Evolutionary conservation across 2,888 invertebrate species (phyloP).

Genomic region (Dastarcus helophoroides): DNA sequence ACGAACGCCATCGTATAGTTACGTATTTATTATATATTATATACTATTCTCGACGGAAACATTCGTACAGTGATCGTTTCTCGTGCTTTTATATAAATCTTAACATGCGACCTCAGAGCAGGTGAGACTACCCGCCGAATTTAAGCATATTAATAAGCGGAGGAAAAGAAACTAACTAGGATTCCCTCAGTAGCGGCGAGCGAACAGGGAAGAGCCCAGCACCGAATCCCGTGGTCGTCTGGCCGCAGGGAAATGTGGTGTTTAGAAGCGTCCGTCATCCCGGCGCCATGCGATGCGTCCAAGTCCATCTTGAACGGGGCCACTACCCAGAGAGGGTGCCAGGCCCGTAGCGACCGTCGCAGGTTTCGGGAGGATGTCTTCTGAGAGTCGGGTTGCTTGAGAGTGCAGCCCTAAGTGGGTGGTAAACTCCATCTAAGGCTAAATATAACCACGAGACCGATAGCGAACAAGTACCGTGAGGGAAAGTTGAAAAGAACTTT

Average conservation of each 20-base stretch:
- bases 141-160: slow-evolving; percentile 51
- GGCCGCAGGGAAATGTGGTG: slow-evolving; percentile 38
- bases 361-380: slow-evolving; percentile 25
- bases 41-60: no score
- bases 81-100: no score
- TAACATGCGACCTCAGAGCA: slow-evolving; percentile 13
- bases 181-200: slow-evolving; percentile 52
- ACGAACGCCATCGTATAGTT: no score
- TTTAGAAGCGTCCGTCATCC: slow-evolving; percentile 34
- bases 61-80: no score
- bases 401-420: slow-evolving; percentile 46
- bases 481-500: slow-evolving; percentile 28
- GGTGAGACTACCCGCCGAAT: slow-evolving; percentile 24
- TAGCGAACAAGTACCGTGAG: slow-evolving; percentile 48
- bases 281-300: slow-evolving; percentile 32
- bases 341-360: slow-evolving; percentile 40
- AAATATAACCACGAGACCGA: slow-evolving; percentile 50
- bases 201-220: slow-evolving; percentile 47
- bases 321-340: slow-evolving; percentile 42
- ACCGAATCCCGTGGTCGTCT: slow-evolving; percentile 35
- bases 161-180: slow-evolving; percentile 53
- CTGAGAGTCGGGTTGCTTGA: slow-evolving; percentile 47
- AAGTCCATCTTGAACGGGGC: slow-evolving; percentile 44
- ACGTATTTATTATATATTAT: no score
- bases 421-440: slow-evolving; percentile 43